Evolutionary conservation across 2,797 vertebrate species (phyloP), one percentile per base, ranked within the genome.

Genomic region (Netta rufina): DNA sequence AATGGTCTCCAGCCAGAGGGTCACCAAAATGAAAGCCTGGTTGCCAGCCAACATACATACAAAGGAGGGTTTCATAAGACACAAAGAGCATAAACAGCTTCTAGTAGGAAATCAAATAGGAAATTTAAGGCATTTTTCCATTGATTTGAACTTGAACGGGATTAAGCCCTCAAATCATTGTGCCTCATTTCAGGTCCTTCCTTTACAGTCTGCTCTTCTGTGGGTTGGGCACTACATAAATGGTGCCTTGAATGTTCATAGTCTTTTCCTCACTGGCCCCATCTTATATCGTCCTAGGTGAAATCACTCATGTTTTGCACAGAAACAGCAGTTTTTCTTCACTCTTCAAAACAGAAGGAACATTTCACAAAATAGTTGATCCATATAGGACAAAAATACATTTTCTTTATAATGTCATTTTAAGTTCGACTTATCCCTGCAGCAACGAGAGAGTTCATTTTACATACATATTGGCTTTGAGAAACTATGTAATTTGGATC

Each of bases 321-420:
- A 81, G 66, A 87, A 95, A 62, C 22, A 87, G 61, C 73, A 88
- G n/a, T 3, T 82, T 95, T 83, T 89, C 1, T 6, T 75, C 69
- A 69, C 38, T 84, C 47, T 87, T 91, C n/a, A 65, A 72, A 93
- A 84, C 22, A 88, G 30, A 56, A n/a, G 66, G 32, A 80, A 43
- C 82, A 90, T 92, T 95, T 85, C 60, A 85, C 15, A 30, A 76
- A 72, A 57, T 13, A 89, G 39, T 81, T 84, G 70, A 95, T 84
- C 73, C 86, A 71, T 71, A 19, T 4, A 54, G 72, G 67, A 45
- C 47, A 91, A 87, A 92, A 93, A 67, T 39, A 3, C 20, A 2
- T 92, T 89, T 95, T 92, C 28, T 89, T 62, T 72, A 39, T 81
- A 95, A 89, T 73, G 66, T 78, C n/a, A 86, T 95, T 95, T 94